These are phyloP conservation scores for Bostrychus sinensis DNA, from an alignment of 2,113 vertebrate genomes.

Conservation along the genomic window DNA sequence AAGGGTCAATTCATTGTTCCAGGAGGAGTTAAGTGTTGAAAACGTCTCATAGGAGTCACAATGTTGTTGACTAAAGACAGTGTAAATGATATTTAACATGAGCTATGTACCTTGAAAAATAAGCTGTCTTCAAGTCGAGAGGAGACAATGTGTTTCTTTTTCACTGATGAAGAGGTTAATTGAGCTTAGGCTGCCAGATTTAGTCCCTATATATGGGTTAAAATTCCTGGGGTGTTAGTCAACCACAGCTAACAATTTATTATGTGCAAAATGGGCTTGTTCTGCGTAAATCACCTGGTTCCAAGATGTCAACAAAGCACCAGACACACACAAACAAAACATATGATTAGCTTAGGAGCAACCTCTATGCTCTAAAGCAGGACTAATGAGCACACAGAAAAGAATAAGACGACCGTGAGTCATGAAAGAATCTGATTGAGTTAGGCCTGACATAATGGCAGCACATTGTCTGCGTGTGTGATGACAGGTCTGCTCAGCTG, in stretches of 20 bases:
- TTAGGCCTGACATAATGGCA: slow-evolving; percentile 24
- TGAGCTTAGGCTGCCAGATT: slow-evolving; percentile 12
- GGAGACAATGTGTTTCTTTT: slow-evolving; percentile 14
- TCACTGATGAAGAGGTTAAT: slow-evolving; percentile 21
- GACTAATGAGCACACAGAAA: slow-evolving; percentile 22
- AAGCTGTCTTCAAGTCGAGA: slow-evolving; percentile 5
- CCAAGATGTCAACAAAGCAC: slow-evolving; percentile 22
- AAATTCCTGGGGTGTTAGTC: background rate
- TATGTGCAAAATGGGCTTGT: slow-evolving; percentile 17
- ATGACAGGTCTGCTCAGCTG: slow-evolving; percentile 56
- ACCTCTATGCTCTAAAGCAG: background rate
- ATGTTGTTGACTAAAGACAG: background rate
- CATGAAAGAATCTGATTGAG: slow-evolving; percentile 10
- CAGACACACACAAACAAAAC: slow-evolving; percentile 19
- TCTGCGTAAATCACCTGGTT: slow-evolving; percentile 22
- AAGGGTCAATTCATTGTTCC: slow-evolving; percentile 30
- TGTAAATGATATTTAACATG: slow-evolving; percentile 2
- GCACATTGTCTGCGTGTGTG: slow-evolving; percentile 40
- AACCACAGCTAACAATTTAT: slow-evolving; percentile 23
- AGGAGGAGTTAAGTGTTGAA: slow-evolving; percentile 28
- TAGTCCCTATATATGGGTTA: background rate
- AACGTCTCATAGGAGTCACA: slow-evolving; percentile 20
- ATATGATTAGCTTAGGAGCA: slow-evolving; percentile 23
- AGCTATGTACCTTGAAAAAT: slow-evolving; percentile 21
- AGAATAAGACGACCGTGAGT: slow-evolving; percentile 31